These are phyloP conservation scores for Lacerta agilis DNA, from an alignment of 2,797 vertebrate genomes.

Conservation along the genomic window DNA sequence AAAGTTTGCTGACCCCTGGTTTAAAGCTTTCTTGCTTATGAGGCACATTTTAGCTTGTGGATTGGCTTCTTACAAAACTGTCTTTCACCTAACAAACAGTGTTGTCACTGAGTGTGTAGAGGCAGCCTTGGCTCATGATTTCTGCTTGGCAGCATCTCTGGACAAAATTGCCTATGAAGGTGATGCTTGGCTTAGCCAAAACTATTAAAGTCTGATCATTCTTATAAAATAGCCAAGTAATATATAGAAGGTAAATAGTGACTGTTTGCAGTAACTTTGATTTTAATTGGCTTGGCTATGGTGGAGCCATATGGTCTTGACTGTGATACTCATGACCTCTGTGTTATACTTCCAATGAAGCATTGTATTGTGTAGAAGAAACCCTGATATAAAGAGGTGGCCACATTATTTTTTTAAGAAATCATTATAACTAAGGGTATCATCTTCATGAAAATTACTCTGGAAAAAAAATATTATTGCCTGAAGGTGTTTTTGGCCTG, in stretches of 20 bases:
- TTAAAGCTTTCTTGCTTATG: too few relatives aligned
- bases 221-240: not conserved
- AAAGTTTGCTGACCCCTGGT: too few relatives aligned
- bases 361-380: not conserved
- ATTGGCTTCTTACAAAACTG: not conserved
- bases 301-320: not conserved
- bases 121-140: not conserved
- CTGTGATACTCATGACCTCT: not conserved
- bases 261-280: not conserved
- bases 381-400: not conserved
- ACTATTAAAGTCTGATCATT: not conserved
- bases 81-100: rapidly evolving
- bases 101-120: not conserved
- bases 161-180: not conserved
- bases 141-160: not conserved
- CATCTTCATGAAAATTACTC: not conserved
- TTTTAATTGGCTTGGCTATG: not conserved
- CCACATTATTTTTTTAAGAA: not conserved
- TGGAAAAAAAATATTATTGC: not conserved
- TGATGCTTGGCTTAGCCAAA: not conserved
- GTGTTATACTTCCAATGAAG: not conserved
- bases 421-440: not conserved
- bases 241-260: not conserved
- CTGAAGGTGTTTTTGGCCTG: not conserved
- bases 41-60: not conserved